phyloP scores from a whole-genome alignment of 2,113 vertebrate genomes.

The Chamaetylas fuelleborni region DNA sequence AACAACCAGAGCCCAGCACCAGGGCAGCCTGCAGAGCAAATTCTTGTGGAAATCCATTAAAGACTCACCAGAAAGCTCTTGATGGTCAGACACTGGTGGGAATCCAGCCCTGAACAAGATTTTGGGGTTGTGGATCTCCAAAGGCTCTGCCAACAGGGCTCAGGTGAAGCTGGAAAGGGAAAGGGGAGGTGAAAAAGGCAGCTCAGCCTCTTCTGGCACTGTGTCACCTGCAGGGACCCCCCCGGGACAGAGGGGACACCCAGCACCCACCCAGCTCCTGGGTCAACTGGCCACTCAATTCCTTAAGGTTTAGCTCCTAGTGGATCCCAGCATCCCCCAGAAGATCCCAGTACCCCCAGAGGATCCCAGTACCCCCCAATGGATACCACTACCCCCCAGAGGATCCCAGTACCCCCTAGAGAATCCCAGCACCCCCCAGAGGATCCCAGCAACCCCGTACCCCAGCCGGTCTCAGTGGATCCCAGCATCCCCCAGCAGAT shows the following conservation, averaged over 20 bases:
- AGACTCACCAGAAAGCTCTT: fast-evolving
- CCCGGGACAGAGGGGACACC: neutral
- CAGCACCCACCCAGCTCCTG: neutral
- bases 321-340: no score
- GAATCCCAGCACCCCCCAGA: no score
- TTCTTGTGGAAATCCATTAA: neutral
- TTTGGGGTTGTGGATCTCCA: neutral
- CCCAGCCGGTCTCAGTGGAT: neutral
- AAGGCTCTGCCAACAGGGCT: neutral
- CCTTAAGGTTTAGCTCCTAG: neutral
- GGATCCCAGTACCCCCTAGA: no score
- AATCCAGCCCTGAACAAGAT: neutral
- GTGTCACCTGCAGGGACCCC: neutral
- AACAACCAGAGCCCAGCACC: neutral
- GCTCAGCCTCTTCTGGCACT: neutral
- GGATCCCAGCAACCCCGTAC: no score
- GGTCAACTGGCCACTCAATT: no score
- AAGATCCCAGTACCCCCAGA: neutral
- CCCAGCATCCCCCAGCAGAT: fast-evolving
- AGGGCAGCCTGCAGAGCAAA: neutral
- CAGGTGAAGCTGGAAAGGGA: neutral
- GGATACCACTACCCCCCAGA: no score
- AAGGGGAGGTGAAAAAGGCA: neutral
- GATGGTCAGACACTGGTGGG: neutral
- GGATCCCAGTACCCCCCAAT: no score